Conservation (phyloP, 2,888 invertebrate genomes). For the Melinaea marsaeus region DNA sequence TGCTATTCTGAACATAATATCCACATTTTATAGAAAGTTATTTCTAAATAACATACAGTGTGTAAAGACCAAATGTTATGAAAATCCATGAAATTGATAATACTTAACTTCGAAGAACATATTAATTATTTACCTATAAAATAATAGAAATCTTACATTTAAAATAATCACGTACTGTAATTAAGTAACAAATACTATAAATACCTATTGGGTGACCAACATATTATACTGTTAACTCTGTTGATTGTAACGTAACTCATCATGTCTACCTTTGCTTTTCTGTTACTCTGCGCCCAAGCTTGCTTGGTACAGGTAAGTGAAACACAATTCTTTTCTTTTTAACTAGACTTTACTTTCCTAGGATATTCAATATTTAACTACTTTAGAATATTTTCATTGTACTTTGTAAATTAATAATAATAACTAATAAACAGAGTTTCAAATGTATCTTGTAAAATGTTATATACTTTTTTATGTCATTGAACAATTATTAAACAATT, state of each 20-base stretch:
- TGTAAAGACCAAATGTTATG: not conserved
- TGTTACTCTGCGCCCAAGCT: conserved; percentile 43
- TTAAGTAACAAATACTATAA: not conserved
- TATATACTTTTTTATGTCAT: not conserved
- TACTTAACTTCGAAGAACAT: not conserved
- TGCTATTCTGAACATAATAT: no score
- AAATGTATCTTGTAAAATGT: not conserved
- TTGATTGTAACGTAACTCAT: no score
- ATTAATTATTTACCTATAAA: not conserved
- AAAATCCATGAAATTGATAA: not conserved
- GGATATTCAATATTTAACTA: no score
- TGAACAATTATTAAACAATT: not conserved
- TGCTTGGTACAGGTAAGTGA: conserved; percentile 45
- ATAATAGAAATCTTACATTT: not conserved
- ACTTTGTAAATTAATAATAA: no score
- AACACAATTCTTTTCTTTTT: not conserved
- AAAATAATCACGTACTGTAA: not conserved
- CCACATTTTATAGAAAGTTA: not conserved
- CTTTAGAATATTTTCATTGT: no score
- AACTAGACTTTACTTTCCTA: no score
- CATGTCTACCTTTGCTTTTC: conserved; percentile 41
- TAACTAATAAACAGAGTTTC: not conserved
- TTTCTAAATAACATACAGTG: not conserved
- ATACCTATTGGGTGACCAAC: not conserved
- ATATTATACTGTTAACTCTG: not conserved